Evolutionary conservation across 2,113 vertebrate species (phyloP).

Genomic region (Alligator sinensis): DNA sequence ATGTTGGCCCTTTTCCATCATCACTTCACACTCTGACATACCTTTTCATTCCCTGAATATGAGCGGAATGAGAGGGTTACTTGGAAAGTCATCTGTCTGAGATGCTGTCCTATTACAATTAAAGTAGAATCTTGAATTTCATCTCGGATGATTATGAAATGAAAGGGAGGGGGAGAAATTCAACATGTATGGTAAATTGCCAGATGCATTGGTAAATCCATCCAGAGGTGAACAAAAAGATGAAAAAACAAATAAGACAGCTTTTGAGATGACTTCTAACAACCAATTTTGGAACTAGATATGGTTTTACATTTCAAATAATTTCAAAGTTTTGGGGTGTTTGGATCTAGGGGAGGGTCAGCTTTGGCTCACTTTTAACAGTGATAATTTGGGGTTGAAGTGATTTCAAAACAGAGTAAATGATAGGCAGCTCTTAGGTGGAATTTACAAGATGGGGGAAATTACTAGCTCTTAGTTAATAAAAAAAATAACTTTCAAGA

Average conservation of each 20-base stretch:
- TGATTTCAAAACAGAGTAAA: slow-evolving; percentile 38
- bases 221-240: neutral
- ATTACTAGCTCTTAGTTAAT: neutral
- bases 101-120: slow-evolving; percentile 72
- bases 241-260: slow-evolving; percentile 6
- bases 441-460: neutral
- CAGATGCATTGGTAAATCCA: slow-evolving; percentile 22
- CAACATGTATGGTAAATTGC: neutral
- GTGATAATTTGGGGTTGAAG: neutral
- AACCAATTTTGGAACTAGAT: neutral
- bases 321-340: slow-evolving; percentile 9
- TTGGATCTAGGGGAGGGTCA: slow-evolving; percentile 2
- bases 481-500: neutral
- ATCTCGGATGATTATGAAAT: slow-evolving; percentile 59
- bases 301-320: slow-evolving; percentile 13
- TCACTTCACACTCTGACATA: slow-evolving; percentile 68
- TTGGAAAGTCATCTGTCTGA: slow-evolving; percentile 76
- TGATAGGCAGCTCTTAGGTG: slow-evolving; percentile 1
- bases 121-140: slow-evolving; percentile 71
- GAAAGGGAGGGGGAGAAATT: neutral
- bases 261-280: slow-evolving; percentile 1
- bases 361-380: neutral
- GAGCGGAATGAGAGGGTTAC: slow-evolving; percentile 76
- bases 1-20: slow-evolving; percentile 66
- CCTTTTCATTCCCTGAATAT: slow-evolving; percentile 59